Evolutionary conservation across 2,888 invertebrate genomes (phyloP), one percentile per base, ranked within the genome.

Genomic region (Nymphalis polychloros): DNA sequence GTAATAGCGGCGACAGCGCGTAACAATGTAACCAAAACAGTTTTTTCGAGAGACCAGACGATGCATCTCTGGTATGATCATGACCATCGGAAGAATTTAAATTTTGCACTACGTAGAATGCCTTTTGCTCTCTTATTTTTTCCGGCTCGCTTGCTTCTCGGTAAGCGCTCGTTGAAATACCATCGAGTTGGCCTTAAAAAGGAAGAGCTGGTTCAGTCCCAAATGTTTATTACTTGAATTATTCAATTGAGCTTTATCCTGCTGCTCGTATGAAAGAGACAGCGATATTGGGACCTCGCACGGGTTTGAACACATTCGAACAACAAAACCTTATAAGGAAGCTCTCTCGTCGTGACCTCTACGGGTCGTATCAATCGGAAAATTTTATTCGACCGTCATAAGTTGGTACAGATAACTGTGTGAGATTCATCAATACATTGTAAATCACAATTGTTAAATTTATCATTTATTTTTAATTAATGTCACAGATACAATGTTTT

Each of bases 101-200:
- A 76, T 78, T 79, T 78, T 76, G 78, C 79, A 75, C 76, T 78
- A 77, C 77, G 75, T 70, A 76, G 77, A 77, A 79, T 75, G 74
- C 75, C 73, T 76, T 70, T 68, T 72, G 72, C 70, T 72, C 71
- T 75, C 71, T 71, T 75, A 75, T 76, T 77, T 77, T 78, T 77
- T 77, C 72, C 72, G 67, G 68, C 65, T 50, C 68, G 71, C 69
- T 68, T 67, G 53, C 64, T 79, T 79, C 78, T 77, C 72, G 70
- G 78, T 79, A 77, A 64, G 46, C 71, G 69, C 60, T 74, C 76
- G 77, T 74, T 73, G 76, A 73, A 75, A 78, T 76, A 72, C 71
- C 77, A 73, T 66, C 70, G 66, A 73, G 61, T 69, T 72, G 72
- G 65, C 69, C 71, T 75, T 75, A 75, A 75, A 77, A 76, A 75